Evolutionary conservation across 2,797 vertebrate genomes (phyloP).

Genomic region (Mormyrops boulengeri): DNA sequence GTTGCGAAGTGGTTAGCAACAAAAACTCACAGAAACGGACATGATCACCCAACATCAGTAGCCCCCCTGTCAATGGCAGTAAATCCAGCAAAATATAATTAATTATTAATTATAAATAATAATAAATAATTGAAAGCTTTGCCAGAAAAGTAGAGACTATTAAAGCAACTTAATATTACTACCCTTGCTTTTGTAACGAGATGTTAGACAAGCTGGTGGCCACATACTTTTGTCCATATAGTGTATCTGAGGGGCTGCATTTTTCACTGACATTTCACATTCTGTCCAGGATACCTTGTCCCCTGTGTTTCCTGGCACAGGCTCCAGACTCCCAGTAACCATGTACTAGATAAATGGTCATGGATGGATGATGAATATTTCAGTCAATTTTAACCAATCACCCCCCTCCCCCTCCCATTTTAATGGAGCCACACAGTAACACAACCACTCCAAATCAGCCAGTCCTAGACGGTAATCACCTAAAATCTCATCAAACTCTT

Average conservation of each 20-base stretch:
- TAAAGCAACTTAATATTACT: background rate
- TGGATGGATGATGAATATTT: background rate
- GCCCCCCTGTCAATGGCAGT: background rate
- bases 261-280: background rate
- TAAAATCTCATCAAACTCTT: background rate
- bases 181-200: background rate
- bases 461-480: background rate
- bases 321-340: background rate
- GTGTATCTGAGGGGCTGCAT: background rate
- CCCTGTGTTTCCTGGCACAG: background rate
- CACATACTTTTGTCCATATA: background rate
- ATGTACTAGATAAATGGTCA: background rate
- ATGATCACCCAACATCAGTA: background rate
- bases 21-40: background rate
- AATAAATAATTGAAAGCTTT: background rate
- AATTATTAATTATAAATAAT: too few species aligned
- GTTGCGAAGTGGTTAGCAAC: background rate
- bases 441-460: background rate
- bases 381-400: background rate
- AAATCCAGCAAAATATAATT: too few species aligned
- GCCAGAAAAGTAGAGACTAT: background rate
- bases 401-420: background rate
- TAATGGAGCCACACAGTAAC: background rate
- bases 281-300: background rate
- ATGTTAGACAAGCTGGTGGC: background rate